Evolutionary conservation across 2,113 vertebrate genomes (phyloP), one percentile per base, ranked within the genome.

Genomic region (Pycnonotus jocosus): DNA sequence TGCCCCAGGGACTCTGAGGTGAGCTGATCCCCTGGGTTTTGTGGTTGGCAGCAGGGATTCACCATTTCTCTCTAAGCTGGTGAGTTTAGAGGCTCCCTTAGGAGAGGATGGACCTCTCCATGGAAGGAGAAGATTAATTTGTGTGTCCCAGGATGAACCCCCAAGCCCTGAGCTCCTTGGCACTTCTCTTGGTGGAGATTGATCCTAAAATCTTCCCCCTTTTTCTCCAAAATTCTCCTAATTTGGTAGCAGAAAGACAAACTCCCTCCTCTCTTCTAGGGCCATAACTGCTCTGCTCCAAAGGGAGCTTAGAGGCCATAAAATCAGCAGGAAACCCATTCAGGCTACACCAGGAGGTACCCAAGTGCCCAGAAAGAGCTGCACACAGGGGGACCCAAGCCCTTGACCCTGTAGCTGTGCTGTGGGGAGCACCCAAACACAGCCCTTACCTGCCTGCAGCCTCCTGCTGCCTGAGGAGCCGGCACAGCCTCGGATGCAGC

Each of bases 361-460:
- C 54, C 45, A 9, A 53, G 37, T 1, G 15, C 81, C 70, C 48
- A 10, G 44, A 16, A 8, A 30, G n/a, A 44, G 62, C 81, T 62
- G 77, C 40, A 8, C 22, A 0, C 19, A 17, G 78, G 2, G 3
- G 5, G 37, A 20, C 45, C 79, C 71, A 15, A 38, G 22, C 90
- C 68, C 54, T 30, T 31, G 47, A 35, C 12, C 90, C 86, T 2
- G 0, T 5, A 17, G 28, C 54, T 14, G 68, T 11, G 68, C 51
- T 69, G 56, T 40, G 4, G 54, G 33, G 50, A 64, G 56, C 73
- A 74, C 71, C 56, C 23, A 1, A 81, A 17, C 23, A 21, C 80
- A 54, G 70, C 79, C 53, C 97, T 97, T 97, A 96, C 97, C 96
- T 97, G 60, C 50, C 45, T 18, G 61, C 57, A 56, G 70, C 40